Evolutionary conservation across 2,113 vertebrate genomes (phyloP).

Genomic region (Garra rufa): DNA sequence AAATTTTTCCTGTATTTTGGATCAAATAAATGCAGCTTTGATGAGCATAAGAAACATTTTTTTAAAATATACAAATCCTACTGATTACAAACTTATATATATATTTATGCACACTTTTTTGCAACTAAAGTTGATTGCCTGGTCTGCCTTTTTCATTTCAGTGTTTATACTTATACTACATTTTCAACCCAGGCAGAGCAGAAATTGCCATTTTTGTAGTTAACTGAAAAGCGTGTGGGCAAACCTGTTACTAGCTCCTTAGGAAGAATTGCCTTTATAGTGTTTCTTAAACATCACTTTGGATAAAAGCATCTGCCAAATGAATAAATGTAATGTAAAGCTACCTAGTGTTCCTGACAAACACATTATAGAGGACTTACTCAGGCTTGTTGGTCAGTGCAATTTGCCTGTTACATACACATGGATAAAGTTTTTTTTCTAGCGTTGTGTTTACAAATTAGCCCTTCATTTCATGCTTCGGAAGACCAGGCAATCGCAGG

Average conservation of each 20-base stretch:
- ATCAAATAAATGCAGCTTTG: too few relatives aligned
- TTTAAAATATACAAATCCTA: too few relatives aligned
- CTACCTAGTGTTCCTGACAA: neutral
- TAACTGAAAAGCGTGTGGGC: neutral
- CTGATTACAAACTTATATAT: too few relatives aligned
- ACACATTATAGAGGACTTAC: conserved; percentile 20
- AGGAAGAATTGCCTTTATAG: neutral
- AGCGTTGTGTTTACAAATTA: conserved; percentile 49
- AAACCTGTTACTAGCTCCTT: neutral
- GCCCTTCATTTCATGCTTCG: conserved; percentile 65
- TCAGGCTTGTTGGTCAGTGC: conserved; percentile 44
- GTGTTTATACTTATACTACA: neutral
- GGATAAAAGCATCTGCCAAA: neutral
- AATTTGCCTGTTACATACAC: conserved; percentile 49
- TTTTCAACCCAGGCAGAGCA: neutral
- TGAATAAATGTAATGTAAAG: neutral
- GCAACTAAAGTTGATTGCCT: too few relatives aligned
- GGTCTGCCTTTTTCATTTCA: too few relatives aligned
- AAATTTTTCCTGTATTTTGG: too few relatives aligned
- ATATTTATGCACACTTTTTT: too few relatives aligned
- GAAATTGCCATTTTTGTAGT: neutral
- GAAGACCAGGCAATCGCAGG: conserved; percentile 66
- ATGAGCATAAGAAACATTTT: too few relatives aligned
- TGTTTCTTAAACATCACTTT: neutral
- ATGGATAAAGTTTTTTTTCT: conserved; percentile 62